These are phyloP conservation scores for Rousettus leschenaultii DNA, from an alignment of 2,113 vertebrate genomes.

Conservation along the genomic window DNA sequence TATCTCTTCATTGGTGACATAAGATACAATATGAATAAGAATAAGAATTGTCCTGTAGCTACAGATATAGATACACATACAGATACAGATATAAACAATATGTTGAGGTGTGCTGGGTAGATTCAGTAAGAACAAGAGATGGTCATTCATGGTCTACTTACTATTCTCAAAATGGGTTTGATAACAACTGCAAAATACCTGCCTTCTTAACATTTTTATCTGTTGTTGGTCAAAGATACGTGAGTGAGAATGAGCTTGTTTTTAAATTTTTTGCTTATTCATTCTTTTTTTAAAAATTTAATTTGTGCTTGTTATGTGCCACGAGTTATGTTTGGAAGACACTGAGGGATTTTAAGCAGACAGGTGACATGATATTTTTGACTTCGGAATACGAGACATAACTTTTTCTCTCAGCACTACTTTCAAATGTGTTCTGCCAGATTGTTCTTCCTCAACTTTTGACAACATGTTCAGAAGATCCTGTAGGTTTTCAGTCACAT, in stretches of 20 bases:
- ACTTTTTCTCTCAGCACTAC: neutral
- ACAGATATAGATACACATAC: no score
- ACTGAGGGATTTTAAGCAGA: neutral
- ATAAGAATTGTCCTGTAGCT: neutral
- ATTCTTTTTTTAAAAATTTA: neutral
- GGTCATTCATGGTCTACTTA: neutral
- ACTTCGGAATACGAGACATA: neutral
- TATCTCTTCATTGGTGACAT: neutral
- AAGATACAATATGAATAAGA: neutral
- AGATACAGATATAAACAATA: neutral
- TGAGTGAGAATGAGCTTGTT: neutral
- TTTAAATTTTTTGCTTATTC: neutral
- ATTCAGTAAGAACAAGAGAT: neutral
- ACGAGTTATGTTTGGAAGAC: constrained; percentile 18
- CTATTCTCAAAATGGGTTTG: neutral
- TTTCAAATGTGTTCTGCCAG: neutral
- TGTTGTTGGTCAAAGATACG: neutral
- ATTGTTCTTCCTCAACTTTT: neutral
- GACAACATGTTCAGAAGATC: neutral
- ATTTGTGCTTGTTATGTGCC: neutral
- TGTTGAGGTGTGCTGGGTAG: neutral
- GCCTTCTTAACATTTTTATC: neutral
- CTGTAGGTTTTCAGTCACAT: neutral
- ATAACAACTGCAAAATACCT: neutral
- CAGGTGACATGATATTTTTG: neutral